Percentiles rank a stretch among this genome's conserved stretches.
These are phyloP conservation scores for Trissolcus basalis DNA, from an alignment of 1,140 invertebrate genomes.

Conservation along the genomic window DNA sequence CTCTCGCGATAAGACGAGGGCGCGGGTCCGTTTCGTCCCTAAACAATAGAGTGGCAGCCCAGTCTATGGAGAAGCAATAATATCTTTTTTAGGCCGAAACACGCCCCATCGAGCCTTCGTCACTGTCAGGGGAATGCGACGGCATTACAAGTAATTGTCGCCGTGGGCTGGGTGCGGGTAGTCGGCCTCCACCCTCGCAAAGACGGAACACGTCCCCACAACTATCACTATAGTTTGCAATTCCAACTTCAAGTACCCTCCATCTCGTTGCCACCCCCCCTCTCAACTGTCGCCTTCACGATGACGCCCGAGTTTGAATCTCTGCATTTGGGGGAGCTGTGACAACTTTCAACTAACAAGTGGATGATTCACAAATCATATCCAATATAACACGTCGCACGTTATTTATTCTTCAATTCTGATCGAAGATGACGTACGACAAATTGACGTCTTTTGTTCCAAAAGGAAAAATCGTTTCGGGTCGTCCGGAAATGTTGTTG, in stretches of 20 bases:
- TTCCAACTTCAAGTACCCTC: constrained; percentile 61
- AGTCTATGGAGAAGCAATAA: constrained; percentile 58
- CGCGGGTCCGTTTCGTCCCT: constrained; percentile 28
- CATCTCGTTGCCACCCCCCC: constrained; percentile 43
- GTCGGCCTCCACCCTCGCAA: constrained; percentile 44
- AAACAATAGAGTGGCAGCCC: constrained; percentile 42
- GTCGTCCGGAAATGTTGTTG: no score
- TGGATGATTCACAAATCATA: constrained; percentile 64
- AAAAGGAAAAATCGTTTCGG: no score
- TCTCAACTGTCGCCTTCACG: constrained; percentile 48
- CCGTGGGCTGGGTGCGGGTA: constrained; percentile 49
- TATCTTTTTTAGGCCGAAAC: constrained; percentile 57
- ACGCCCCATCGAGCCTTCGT: constrained; percentile 57
- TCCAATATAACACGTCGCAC: constrained; percentile 52
- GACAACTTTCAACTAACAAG: constrained; percentile 60
- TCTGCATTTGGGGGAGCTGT: constrained; percentile 47
- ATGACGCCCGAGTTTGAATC: constrained; percentile 45
- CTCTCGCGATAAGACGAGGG: constrained; percentile 37
- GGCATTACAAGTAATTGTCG: constrained; percentile 62
- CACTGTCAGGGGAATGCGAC: constrained; percentile 51
- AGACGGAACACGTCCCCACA: constrained; percentile 46
- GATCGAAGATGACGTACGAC: constrained; percentile 24
- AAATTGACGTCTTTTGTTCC: constrained; percentile 38
- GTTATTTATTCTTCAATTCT: constrained; percentile 45
- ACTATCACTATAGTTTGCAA: constrained; percentile 62